Evolutionary conservation across 2,113 vertebrate genomes (phyloP).

Genomic region (Nothoprocta perdicaria): DNA sequence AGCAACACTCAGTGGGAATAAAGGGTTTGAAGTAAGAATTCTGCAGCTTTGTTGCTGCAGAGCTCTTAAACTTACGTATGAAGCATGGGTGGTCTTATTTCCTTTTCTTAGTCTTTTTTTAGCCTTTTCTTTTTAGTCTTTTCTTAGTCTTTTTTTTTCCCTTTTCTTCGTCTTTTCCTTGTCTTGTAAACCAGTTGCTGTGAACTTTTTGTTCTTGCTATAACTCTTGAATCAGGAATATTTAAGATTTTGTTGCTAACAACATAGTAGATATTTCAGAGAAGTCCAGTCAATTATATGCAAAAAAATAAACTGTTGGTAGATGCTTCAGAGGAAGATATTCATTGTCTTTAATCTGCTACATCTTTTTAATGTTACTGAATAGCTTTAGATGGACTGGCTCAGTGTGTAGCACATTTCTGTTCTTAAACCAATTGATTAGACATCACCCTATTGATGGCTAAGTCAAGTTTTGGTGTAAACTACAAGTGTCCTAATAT

Average conservation of each 20-base stretch:
- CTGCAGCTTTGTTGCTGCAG: constrained; percentile 51
- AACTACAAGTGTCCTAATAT: not conserved
- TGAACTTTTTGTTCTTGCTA: not conserved
- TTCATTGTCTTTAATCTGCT: not conserved
- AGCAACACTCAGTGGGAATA: constrained; percentile 53
- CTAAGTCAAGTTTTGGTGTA: not conserved
- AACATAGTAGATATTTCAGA: not conserved
- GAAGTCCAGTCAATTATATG: not conserved
- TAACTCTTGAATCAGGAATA: not conserved
- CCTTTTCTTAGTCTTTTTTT: constrained; percentile 39
- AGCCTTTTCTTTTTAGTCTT: not conserved
- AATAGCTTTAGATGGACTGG: not conserved
- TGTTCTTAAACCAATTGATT: not conserved
- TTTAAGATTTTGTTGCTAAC: constrained; percentile 13
- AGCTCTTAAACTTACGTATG: constrained; percentile 45
- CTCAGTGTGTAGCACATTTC: not conserved
- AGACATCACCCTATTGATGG: not conserved
- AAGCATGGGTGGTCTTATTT: constrained; percentile 62
- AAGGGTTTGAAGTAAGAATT: constrained; percentile 45
- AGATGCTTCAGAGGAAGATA: not conserved
- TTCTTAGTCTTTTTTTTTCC: not conserved
- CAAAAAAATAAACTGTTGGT: not conserved
- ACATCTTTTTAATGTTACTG: not conserved
- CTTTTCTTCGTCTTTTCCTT: constrained; percentile 43
- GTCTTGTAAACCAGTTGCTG: constrained; percentile 30